Conservation (phyloP, 37 sponge, comb jelly and placozoan genomes). For the Chondrosia reniformis region DNA sequence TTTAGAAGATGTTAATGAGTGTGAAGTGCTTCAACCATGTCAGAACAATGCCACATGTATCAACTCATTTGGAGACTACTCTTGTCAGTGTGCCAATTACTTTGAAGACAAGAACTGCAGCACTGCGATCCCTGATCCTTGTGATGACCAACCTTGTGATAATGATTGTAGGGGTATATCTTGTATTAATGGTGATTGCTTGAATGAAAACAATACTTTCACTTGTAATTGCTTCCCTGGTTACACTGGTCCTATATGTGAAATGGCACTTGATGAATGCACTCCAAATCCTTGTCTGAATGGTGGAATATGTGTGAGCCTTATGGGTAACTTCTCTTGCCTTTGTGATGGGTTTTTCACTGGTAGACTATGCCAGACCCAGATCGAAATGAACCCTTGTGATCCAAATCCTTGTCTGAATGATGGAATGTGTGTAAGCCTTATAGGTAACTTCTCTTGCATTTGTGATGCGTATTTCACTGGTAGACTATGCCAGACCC, state of each 20-base stretch:
- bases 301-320: slow-evolving; percentile 9
- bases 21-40: slow-evolving; percentile 25
- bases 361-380: neutral
- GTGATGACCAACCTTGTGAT: slow-evolving; percentile 4
- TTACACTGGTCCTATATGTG: slow-evolving; percentile 19
- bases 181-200: neutral
- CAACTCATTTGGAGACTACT: neutral
- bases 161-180: neutral
- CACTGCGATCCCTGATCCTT: slow-evolving; percentile 10
- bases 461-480: neutral
- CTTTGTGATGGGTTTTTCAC: neutral
- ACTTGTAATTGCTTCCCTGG: slow-evolving; percentile 11
- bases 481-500: neutral
- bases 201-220: neutral
- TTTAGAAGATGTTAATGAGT: slow-evolving; percentile 7
- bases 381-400: neutral
- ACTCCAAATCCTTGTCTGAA: slow-evolving; percentile 12
- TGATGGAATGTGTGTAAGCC: neutral
- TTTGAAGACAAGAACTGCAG: neutral
- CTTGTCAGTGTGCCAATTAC: neutral
- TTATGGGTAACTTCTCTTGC: neutral
- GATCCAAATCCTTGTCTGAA: neutral
- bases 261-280: neutral
- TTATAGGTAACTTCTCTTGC: neutral
- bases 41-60: slow-evolving; percentile 46